phyloP scores from a whole-genome alignment of 2,797 vertebrate species.

The Clarias platycephalus region DNA sequence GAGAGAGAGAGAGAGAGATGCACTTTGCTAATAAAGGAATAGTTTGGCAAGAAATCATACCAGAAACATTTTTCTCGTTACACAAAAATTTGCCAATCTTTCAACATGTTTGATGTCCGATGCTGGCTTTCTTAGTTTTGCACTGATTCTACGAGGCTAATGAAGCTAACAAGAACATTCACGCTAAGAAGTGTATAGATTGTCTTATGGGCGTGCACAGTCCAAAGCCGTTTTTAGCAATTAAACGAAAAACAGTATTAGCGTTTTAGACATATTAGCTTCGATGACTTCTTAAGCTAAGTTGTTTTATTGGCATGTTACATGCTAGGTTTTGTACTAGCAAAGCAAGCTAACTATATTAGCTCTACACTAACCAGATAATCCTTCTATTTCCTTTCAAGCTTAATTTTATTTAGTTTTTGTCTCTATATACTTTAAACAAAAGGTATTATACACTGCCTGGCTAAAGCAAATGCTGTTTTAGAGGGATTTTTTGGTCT shows the following conservation, averaged over 20 bases:
- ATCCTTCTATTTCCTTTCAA: neutral
- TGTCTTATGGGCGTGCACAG: neutral
- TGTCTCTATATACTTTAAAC: neutral
- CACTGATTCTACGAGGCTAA: neutral
- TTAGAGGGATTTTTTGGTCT: too few species aligned
- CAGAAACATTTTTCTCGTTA: neutral
- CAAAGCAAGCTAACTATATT: neutral
- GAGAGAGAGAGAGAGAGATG: constrained; percentile 16
- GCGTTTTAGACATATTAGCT: neutral
- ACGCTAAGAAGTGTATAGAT: neutral
- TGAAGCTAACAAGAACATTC: neutral
- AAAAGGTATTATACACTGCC: neutral
- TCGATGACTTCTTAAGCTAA: neutral
- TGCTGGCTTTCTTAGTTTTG: neutral
- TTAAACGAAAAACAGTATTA: neutral
- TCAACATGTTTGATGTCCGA: neutral
- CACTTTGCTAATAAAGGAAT: constrained; percentile 29
- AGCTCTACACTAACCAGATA: neutral
- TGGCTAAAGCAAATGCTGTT: too few species aligned
- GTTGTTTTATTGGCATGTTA: neutral
- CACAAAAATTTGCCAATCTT: neutral
- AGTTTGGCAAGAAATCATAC: constrained; percentile 21
- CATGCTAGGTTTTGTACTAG: constrained; percentile 11
- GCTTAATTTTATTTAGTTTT: neutral
- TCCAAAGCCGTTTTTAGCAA: too few species aligned